Conservation (phyloP, 2,797 vertebrate species). For the Anguilla marmorata region DNA sequence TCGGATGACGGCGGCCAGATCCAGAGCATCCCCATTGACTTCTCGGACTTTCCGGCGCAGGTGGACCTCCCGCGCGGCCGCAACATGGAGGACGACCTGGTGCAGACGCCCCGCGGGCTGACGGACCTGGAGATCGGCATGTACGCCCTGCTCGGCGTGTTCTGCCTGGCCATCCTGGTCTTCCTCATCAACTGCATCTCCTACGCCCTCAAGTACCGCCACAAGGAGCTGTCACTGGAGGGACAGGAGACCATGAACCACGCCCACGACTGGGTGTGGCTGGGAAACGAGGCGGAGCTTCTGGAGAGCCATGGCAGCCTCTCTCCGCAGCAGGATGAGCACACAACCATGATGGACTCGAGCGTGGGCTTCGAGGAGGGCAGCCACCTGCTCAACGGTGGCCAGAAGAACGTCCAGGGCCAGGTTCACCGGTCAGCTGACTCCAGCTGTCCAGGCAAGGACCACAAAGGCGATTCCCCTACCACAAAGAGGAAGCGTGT, state of each 20-base stretch:
- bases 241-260: conserved; percentile 85
- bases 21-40: conserved; percentile 83
- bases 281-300: conserved; percentile 88
- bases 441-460: conserved; percentile 63
- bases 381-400: conserved; percentile 79
- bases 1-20: conserved; percentile 70
- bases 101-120: conserved; percentile 79
- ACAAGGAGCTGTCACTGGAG: conserved; percentile 88
- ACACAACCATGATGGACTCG: conserved; percentile 82
- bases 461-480: conserved; percentile 80
- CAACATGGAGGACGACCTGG: conserved; percentile 76
- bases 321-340: conserved; percentile 79
- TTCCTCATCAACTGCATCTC: conserved; percentile 96
- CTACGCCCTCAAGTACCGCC: conserved; percentile 89
- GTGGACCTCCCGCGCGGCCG: conserved; percentile 79
- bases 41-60: conserved; percentile 87
- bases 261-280: conserved; percentile 97
- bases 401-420: conserved; percentile 76
- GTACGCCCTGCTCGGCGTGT: conserved; percentile 95
- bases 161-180: conserved; percentile 94
- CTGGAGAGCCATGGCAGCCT: conserved; percentile 78
- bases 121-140: conserved; percentile 95
- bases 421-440: conserved; percentile 75
- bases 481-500: conserved; percentile 90
- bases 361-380: conserved; percentile 76